Evolutionary conservation across 2,888 invertebrate species (phyloP), one percentile per base, ranked within the genome.

Genomic region (Ptilodon capucinus): DNA sequence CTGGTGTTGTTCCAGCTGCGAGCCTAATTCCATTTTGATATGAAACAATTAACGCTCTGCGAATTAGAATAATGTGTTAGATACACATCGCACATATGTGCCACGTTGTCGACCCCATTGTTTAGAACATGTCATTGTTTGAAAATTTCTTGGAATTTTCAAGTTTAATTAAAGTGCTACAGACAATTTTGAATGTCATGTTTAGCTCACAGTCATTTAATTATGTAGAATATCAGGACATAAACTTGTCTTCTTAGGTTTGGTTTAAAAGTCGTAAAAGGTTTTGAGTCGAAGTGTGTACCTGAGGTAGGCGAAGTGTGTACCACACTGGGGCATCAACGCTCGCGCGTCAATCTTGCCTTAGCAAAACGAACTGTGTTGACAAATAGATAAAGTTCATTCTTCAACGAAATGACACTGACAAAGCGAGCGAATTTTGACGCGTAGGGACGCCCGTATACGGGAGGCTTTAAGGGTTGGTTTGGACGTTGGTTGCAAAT

Each of bases 11-110:
- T 48, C 45, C 60, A 55, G 62, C 51, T 53, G 66, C 49, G 40
- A 46, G 45, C 52, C 64, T 68, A 68, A 72, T 74, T 57, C 62
- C 52, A 21, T 56, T 70, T 64, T 66, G 64, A 73, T 64, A 60
- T 59, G 55, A 55, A 64, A 60, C 68, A 67, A 72, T 74, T 71
- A 71, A 48, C 44, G 46, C 34, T 44, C 44, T 57, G 61, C 57
- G 60, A 70, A 67, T 67, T 57, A 51, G 42, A 53, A 59, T 65
- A 57, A 58, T 43, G 55, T 53, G 57, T 55, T 49, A 49, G 54
- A 51, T 56, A 54, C 54, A 47, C 52, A 57, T 40, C 56, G 55
- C 41, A 51, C 54, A 48, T 45, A 58, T 55, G 44, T 48, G 42
- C 47, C 13, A 35, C 16, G 40, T 30, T n/a, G 30, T 18, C 21